Evolutionary conservation across 2,888 invertebrate genomes (phyloP), one percentile per base, ranked within the genome.

Genomic region (Volucella zonaria): DNA sequence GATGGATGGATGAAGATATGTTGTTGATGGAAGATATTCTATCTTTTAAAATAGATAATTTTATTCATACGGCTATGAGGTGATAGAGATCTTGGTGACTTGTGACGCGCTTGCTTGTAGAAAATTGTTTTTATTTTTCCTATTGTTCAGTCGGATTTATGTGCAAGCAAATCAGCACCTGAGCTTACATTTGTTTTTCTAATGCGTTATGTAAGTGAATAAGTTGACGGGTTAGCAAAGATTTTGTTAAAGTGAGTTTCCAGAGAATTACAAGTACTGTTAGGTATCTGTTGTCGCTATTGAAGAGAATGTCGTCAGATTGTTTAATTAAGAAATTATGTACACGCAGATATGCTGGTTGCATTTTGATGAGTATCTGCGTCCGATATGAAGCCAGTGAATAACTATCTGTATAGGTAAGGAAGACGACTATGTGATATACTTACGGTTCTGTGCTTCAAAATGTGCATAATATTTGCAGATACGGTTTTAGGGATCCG

Each of bases 141-240:
- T 58, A 75, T 74, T 67, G 73, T 38, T 75, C 31, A 6, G 49
- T 61, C 18, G 12, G 47, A 77, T 6, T 18, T 71, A 23, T 47
- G 54, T 8, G 47, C 23, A 42, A 58, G 71, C 45, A 58, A 31
- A 23, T 59, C 58, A 47, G 18, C 70, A 75, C 58, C 68, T 70
- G 68, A 45, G 38, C 1, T 47, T 11, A 58, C 31, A 42, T 42
- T 47, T 15, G 31, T 31, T 64, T 66, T 31, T 45, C 18, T 43
- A 64, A 23, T 75, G 52, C 47, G 47, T 64, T 74, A 49, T 64
- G 74, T 49, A 64, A 64, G 45, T 18, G 54, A 54, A 62, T 58
- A 14, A 23, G 42, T 42, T 51, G 42, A 61, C 38, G 56, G 0
- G 58, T 58, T 49, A 38, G 58, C 71, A 51, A 51, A 49, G 47